Evolutionary conservation across 2,888 invertebrate genomes (phyloP), one percentile per base, ranked within the genome.

Genomic region (Phragmatobia fuliginosa): DNA sequence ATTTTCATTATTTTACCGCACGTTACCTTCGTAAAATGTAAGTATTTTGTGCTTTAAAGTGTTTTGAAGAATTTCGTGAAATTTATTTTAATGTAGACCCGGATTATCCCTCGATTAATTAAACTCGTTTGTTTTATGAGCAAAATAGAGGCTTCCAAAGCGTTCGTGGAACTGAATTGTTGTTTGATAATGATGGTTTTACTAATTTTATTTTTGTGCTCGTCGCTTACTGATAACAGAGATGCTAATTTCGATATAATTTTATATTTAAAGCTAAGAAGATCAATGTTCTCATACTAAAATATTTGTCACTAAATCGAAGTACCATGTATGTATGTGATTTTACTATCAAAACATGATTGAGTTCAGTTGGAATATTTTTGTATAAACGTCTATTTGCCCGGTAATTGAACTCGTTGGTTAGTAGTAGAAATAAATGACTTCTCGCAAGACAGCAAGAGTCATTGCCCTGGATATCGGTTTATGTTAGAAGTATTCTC

Each of bases 1-100:
- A 86, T 84, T 86, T 86, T 83, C 82, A 84, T 85, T 87, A 85
- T 83, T 77, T 80, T 74, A 68, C 76, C 81, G 76, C 76, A 78
- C 72, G 61, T 72, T 66, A 66, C 64, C 67, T 70, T 21, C 31
- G 56, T 32, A 21, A 28, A 21, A 64, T 52, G 33, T 56, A 45
- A 49, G 52, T 33, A 66, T 33, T 60, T 45, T 32, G 45, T 45
- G 45, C 60, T 41, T 41, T 60, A 18, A 66, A 59, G 64, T 72
- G 78, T 80, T 75, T 69, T 80, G 78, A 78, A 80, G 75, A 72
- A 80, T 80, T 72, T 62, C 71, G 31, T 67, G 67, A 74, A 81
- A 79, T 81, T 70, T 68, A 78, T 76, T 74, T 73, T 79, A 76
- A 80, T 81, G 81, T 71, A 70, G 71, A n/a, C 64, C 70, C 71